A percentile compares a stretch with the other conserved stretches of the same genome.
Evolutionary conservation across 2,888 invertebrate genomes (phyloP).

Genomic region (Eupelmus urozonus): DNA sequence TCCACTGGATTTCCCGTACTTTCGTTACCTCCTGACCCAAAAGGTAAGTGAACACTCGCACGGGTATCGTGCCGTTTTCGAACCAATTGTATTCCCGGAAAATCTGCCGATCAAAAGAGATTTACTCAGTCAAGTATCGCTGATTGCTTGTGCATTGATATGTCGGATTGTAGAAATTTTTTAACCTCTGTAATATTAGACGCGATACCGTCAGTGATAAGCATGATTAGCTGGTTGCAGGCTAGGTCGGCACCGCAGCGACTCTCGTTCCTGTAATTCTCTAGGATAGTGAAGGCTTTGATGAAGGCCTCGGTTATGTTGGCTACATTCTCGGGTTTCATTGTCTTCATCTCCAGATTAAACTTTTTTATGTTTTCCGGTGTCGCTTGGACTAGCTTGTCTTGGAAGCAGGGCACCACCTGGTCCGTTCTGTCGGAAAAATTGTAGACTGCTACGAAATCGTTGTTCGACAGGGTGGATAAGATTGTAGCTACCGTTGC

Average conservation of each 20-base stretch:
- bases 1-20: slow-evolving; percentile 91
- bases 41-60: slow-evolving; percentile 96
- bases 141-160: no score
- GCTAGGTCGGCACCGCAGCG: slow-evolving; percentile 81
- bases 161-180: no score
- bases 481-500: slow-evolving; percentile 90
- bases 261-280: slow-evolving; percentile 80
- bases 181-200: slow-evolving; percentile 87
- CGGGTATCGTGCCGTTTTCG: slow-evolving; percentile 86
- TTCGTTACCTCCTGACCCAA: slow-evolving; percentile 96
- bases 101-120: slow-evolving; percentile 78
- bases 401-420: slow-evolving; percentile 91
- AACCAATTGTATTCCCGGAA: slow-evolving; percentile 89
- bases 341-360: slow-evolving; percentile 82
- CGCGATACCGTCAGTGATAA: slow-evolving; percentile 96
- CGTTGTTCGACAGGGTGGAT: slow-evolving; percentile 97
- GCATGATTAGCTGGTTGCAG: slow-evolving; percentile 97
- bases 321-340: slow-evolving; percentile 88
- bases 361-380: slow-evolving; percentile 89
- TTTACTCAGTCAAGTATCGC: no score
- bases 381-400: slow-evolving; percentile 91
- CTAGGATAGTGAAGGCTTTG: slow-evolving; percentile 89
- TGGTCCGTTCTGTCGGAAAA: slow-evolving; percentile 86
- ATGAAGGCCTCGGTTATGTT: slow-evolving; percentile 90
- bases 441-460: slow-evolving; percentile 95